Evolutionary conservation across 2,888 invertebrate species (phyloP).

Genomic region (Flexamia atlantica): DNA sequence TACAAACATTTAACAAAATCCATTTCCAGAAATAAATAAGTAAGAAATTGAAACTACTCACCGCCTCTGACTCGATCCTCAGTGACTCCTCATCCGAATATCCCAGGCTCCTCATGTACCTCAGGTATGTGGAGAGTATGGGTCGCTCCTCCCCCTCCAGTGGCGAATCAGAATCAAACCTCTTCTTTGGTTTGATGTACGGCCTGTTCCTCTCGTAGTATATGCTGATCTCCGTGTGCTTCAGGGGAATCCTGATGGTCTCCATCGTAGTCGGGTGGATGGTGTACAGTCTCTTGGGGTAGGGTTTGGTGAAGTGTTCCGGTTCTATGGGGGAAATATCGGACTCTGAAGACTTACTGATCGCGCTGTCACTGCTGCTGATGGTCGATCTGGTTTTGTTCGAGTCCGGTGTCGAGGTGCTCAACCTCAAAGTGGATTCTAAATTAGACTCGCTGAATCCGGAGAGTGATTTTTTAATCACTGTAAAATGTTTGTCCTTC

Average conservation of each 20-base stretch:
- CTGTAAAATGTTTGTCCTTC: constrained; percentile 18
- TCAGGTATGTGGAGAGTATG: constrained; percentile 93
- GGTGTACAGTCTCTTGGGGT: constrained; percentile 55
- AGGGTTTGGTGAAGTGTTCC: constrained; percentile 49
- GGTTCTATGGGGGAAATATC: constrained; percentile 59
- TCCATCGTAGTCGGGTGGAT: constrained; percentile 55
- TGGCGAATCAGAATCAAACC: constrained; percentile 33
- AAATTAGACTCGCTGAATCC: not conserved
- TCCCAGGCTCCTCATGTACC: constrained; percentile 87
- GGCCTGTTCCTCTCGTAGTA: constrained; percentile 56
- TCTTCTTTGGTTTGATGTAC: constrained; percentile 53
- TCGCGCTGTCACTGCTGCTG: constrained; percentile 53
- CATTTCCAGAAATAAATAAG: too few relatives aligned
- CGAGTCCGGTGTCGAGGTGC: constrained; percentile 48
- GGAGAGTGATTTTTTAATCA: constrained; percentile 18
- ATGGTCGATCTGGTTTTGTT: constrained; percentile 16
- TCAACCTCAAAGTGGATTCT: constrained; percentile 34
- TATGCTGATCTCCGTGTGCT: constrained; percentile 57
- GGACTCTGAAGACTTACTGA: constrained; percentile 54
- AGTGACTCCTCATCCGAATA: constrained; percentile 80
- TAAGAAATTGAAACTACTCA: constrained; percentile 73
- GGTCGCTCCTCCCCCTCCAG: constrained; percentile 77
- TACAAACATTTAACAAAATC: too few relatives aligned
- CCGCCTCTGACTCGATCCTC: constrained; percentile 80
- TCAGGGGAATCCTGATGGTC: constrained; percentile 46